A percentile compares a stretch with the other conserved stretches of the same genome.
phyloP scores from a whole-genome alignment of 2,797 vertebrate species.

The Paguma larvata region DNA sequence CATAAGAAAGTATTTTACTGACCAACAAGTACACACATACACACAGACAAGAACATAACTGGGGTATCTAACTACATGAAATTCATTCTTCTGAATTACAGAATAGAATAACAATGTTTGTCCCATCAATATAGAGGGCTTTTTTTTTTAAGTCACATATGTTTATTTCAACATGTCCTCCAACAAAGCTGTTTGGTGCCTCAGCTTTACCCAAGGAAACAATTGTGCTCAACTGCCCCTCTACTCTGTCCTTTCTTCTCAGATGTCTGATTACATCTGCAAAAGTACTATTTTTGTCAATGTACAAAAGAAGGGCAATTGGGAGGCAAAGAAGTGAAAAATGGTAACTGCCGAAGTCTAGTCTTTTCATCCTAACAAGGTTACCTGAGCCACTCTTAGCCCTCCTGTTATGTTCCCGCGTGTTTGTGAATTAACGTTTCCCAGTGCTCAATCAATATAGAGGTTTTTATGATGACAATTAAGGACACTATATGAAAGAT shows the following conservation, averaged over 20 bases:
- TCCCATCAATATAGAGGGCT: not conserved
- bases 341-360: not conserved
- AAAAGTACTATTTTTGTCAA: slow-evolving; percentile 36
- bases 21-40: not conserved
- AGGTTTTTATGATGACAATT: not conserved
- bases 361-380: slow-evolving; percentile 1
- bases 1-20: not conserved
- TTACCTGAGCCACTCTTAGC: not conserved
- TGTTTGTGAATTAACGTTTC: slow-evolving; percentile 18
- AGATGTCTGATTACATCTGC: not conserved
- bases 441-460: not conserved
- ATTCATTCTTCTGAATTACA: not conserved
- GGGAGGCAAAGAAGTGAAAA: slow-evolving; percentile 31
- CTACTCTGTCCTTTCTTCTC: not conserved
- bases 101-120: not conserved
- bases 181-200: not conserved
- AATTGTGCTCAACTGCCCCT: not conserved
- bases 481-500: not conserved
- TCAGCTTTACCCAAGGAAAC: not conserved
- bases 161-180: slow-evolving; percentile 40
- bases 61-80: not conserved
- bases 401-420: not conserved
- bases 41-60: not conserved
- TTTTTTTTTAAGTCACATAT: not conserved
- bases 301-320: not conserved